Conservation (phyloP, 1,140 invertebrate genomes). For the Gyrodactylus salaris region DNA sequence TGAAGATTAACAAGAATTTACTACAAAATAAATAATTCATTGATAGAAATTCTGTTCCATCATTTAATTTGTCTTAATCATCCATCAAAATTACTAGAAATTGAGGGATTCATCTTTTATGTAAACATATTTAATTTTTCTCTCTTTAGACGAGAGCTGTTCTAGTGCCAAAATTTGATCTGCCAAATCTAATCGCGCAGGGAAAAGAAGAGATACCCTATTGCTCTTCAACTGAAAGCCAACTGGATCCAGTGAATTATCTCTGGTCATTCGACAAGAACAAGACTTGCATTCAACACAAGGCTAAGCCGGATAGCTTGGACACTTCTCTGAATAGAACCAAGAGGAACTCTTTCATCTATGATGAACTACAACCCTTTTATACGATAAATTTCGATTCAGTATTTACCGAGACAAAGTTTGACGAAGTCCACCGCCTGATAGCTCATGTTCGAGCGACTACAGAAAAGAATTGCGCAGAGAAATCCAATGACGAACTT, state of each 20-base stretch:
- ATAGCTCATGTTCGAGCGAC: background rate
- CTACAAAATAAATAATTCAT: too few species aligned
- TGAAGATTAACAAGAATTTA: too few species aligned
- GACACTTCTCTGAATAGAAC: background rate
- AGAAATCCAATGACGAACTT: conserved; percentile 5
- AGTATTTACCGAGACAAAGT: background rate
- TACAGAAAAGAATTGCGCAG: conserved; percentile 7
- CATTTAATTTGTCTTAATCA: too few species aligned
- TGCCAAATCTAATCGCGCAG: background rate
- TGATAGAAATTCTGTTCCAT: too few species aligned
- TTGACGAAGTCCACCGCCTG: background rate
- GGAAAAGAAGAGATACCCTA: background rate
- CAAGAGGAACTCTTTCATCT: background rate
- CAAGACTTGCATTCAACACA: background rate
- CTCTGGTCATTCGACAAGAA: background rate
- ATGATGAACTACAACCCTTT: background rate
- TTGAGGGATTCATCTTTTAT: too few species aligned
- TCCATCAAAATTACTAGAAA: too few species aligned
- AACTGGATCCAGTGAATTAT: background rate
- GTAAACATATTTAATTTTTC: too few species aligned
- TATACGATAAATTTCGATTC: background rate
- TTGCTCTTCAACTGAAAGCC: background rate
- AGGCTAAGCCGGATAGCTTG: background rate
- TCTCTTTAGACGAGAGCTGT: too few species aligned
- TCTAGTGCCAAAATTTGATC: background rate